Evolutionary conservation across 2,888 invertebrate genomes (phyloP), one percentile per base, ranked within the genome.

Genomic region (Orchesella flavescens): DNA sequence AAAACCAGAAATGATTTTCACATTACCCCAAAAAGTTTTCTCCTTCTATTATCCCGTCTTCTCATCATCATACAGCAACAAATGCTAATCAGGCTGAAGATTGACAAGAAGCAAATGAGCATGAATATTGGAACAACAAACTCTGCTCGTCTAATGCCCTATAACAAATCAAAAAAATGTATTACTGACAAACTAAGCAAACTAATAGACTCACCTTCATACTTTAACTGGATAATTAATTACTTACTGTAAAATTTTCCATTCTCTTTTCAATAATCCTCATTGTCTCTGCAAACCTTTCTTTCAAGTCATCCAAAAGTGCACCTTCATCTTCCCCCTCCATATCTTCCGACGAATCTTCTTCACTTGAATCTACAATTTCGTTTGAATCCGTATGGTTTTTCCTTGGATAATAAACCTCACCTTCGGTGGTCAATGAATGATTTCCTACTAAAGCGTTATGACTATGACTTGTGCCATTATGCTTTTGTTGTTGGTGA

Each of bases 1-100:
- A n/a, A n/a, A n/a, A n/a, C n/a, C n/a, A n/a, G n/a, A n/a, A n/a
- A n/a, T n/a, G n/a, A n/a, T 24, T 55, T 65, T 73, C 78, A 82
- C 43, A 44, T 83, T 83, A 88, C 88, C 84, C 87, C 88, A 74
- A 88, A 84, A n/a, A 87, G 75, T 75, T 87, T 85, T 66, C 87
- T 83, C 59, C 87, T 69, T 43, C 86, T 63, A 15, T 72, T 83
- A 17, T 88, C 88, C 44, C 85, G 63, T 46, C 86, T 73, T 77
- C 84, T 86, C 83, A 86, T 85, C 82, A 87, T 84, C n/a, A 87
- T 15, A 46, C 86, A 87, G 46, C 87, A 88, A 65, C 87, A 87
- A 23, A 87, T 44, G 23, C 86, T 86, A 9, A 86, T 78, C n/a
- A 87, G 12, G 4, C 85, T 83, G 55, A 88, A 84, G 4, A 85